These are phyloP conservation scores for Drosophila kohkoa DNA, from an alignment of 1,140 invertebrate species.

Conservation along the genomic window DNA sequence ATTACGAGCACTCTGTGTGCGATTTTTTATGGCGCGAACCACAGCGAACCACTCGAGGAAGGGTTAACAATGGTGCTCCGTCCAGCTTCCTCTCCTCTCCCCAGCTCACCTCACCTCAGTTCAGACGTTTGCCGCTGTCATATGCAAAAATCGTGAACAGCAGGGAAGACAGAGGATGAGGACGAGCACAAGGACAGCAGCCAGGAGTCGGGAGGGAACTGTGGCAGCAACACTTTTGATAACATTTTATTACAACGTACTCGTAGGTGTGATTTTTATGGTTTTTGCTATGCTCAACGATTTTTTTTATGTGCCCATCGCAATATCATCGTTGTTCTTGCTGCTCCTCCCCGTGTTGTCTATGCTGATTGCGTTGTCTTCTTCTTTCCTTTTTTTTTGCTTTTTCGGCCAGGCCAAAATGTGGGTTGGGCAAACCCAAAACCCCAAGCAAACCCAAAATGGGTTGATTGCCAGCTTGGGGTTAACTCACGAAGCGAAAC, in stretches of 20 bases:
- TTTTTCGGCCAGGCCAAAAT: not conserved
- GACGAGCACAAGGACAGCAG: not conserved
- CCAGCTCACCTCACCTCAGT: conserved; percentile 10
- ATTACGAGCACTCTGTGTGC: conserved; percentile 54
- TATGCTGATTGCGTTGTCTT: conserved; percentile 67
- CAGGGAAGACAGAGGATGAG: not conserved
- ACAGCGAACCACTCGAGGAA: conserved; percentile 53
- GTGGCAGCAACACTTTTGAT: conserved; percentile 79
- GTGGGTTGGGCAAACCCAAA: conserved; percentile 2
- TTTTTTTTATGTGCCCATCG: conserved; percentile 60
- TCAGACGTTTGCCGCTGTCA: conserved; percentile 58
- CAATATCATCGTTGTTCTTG: conserved; percentile 37
- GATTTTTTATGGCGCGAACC: conserved; percentile 68
- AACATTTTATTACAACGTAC: conserved; percentile 83
- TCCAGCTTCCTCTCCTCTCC: conserved; percentile 54
- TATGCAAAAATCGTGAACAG: conserved; percentile 66
- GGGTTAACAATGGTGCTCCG: conserved; percentile 75
- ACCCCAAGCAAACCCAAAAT: conserved; percentile 19
- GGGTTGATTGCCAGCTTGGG: conserved; percentile 40
- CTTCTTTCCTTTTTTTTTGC: conserved; percentile 1
- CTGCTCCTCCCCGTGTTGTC: conserved; percentile 47
- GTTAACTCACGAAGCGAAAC: conserved; percentile 4
- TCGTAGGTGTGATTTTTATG: conserved; percentile 83
- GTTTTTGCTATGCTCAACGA: conserved; percentile 80
- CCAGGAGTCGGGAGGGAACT: conserved; percentile 40